Base-by-base conservation (phyloP, 1,140 invertebrate genomes). In the Danaus melanippus region DNA sequence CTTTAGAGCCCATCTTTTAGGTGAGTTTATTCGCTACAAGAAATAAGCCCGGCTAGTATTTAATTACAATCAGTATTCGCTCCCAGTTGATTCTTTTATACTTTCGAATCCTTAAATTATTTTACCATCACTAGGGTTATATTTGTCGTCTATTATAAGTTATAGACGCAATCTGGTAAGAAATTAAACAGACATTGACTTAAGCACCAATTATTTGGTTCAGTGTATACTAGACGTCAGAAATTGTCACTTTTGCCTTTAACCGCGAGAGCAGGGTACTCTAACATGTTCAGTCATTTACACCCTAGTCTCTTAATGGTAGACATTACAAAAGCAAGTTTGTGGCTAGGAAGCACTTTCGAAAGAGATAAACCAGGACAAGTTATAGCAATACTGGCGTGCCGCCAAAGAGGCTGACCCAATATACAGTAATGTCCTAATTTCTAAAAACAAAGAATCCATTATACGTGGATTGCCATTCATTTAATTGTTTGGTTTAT, bases 1-100 rank as follows among this genome's bases (percentile, higher is more conserved):
- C 69, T 98, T 97, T 88, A 92, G 96, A 73, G 93, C 95, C 41
- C 95, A 97, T 87, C 90, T 97, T 51, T 87, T 97, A 67, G 92
- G 89, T 90, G 69, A 85, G 79, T 0, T 42, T 39, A 43, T 15
- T 46, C 21, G 7, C 6, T 32, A 7, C 6, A 32, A 4, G 2
- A 7, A 5, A 32, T 32, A 32, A 32, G 15, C 15, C 15, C 15
- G 15, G 15, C 15, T 32, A 32, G 2, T 32, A 32, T 32, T 32
- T 32, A 32, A 32, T 32, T 32, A 3, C 21, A 32, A 32, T 7
- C 21, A 7, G 6, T n/a, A n/a, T n/a, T 32, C 7, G 4, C n/a
- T 32, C 21, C 21, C 0, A 32, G 6, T 32, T 32, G 21, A 5
- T 32, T 32, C 21, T n/a, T n/a, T n/a, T n/a, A n/a, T n/a, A n/a